Evolutionary conservation across 2,888 invertebrate species (phyloP).

Genomic region (Cephalotes varians): DNA sequence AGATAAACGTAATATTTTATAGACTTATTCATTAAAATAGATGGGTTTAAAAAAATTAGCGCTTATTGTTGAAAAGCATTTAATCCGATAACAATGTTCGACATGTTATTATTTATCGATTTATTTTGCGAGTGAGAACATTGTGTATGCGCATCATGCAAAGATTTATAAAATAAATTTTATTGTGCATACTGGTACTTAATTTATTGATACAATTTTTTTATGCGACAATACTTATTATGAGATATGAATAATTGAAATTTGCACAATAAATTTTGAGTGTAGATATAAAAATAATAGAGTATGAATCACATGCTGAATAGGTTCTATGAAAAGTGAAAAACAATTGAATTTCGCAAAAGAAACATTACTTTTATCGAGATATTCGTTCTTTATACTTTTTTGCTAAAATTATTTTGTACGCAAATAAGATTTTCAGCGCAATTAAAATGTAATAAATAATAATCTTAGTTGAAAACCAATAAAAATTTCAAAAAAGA

Average conservation of each 20-base stretch:
- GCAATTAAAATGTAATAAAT: neutral
- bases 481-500: neutral
- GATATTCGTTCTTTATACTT: neutral
- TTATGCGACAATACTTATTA: neutral
- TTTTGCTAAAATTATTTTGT: neutral
- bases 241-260: no score
- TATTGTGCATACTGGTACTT: neutral
- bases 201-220: neutral
- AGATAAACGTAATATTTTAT: neutral
- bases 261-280: neutral
- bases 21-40: neutral
- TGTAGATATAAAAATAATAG: neutral
- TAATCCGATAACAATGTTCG: no score
- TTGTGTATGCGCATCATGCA: neutral
- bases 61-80: neutral
- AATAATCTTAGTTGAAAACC: neutral
- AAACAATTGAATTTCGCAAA: neutral
- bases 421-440: neutral
- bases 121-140: neutral
- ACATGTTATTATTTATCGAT: neutral
- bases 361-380: neutral
- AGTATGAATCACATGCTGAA: neutral
- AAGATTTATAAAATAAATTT: neutral
- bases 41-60: no score
- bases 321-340: neutral